Percentiles rank a stretch among this genome's conserved stretches.
Conservation (phyloP, 2,113 vertebrate species). For the Muscicapa adusta region DNA sequence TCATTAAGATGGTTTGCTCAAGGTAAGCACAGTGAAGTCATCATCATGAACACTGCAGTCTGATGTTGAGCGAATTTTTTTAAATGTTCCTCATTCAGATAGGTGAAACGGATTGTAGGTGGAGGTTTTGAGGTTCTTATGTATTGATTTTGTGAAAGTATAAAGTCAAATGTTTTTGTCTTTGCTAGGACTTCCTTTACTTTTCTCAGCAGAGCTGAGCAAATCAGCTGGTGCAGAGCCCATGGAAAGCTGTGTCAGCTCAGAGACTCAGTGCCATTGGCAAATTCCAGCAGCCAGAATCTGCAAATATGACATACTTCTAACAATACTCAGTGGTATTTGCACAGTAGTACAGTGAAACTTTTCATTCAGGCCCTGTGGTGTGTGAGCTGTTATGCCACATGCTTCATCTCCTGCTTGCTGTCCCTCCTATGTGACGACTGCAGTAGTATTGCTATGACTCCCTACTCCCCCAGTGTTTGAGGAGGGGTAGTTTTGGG, state of each 20-base stretch:
- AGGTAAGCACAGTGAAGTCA: neutral
- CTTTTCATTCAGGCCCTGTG: neutral
- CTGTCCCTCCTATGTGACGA: neutral
- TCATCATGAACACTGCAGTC: neutral
- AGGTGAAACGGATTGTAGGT: neutral
- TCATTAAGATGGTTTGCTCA: neutral
- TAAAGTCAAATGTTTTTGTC: neutral
- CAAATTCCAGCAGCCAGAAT: neutral
- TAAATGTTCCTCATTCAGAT: neutral
- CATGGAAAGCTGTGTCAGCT: accelerated
- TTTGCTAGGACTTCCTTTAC: neutral
- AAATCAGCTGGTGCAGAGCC: neutral
- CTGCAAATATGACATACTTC: neutral
- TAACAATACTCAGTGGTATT: neutral
- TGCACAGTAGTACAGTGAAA: neutral
- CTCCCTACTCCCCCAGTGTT: neutral
- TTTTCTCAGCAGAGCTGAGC: neutral
- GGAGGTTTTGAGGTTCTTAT: neutral
- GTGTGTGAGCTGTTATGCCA: neutral
- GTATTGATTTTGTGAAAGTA: neutral
- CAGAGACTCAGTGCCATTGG: accelerated
- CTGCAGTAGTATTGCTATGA: neutral
- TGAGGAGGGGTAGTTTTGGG: neutral
- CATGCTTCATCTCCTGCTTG: neutral
- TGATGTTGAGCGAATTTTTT: neutral